Conservation (phyloP, 2,797 vertebrate species). For the Echeneis naucrates region DNA sequence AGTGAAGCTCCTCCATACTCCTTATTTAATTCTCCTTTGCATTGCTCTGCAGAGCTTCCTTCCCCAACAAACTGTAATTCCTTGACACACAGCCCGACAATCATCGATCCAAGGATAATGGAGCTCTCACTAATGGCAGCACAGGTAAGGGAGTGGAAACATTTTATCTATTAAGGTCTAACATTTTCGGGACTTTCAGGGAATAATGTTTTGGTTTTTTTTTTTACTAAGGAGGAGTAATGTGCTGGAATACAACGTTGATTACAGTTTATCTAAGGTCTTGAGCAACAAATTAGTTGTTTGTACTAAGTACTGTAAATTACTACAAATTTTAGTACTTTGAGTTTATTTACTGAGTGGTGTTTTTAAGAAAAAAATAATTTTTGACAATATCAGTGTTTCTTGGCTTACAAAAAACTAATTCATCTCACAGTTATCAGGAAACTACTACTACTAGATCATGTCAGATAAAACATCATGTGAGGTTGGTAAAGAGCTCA, state of each 20-base stretch:
- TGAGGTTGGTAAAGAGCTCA: not conserved
- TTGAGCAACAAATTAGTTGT: not conserved
- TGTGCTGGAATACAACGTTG: not conserved
- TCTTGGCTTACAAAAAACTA: not conserved
- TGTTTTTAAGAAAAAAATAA: no score
- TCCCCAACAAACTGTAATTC: conserved; percentile 1
- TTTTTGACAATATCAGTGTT: not conserved
- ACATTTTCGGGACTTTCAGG: not conserved
- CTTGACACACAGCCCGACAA: conserved; percentile 25
- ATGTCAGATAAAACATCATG: not conserved
- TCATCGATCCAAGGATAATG: conserved; percentile 62
- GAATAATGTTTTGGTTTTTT: not conserved
- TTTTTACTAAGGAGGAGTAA: not conserved
- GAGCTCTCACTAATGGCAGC: conserved; percentile 75
- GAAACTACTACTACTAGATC: not conserved
- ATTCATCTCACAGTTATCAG: not conserved
- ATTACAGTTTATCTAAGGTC: not conserved
- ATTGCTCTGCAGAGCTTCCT: not conserved
- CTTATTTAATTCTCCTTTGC: not conserved
- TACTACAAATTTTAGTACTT: not conserved
- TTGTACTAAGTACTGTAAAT: no score
- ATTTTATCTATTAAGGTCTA: not conserved
- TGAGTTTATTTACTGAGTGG: not conserved
- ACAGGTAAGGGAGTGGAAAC: conserved; percentile 66
- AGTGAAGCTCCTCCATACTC: not conserved